Percentiles rank a stretch among this genome's conserved stretches.
Conservation (phyloP, 2,888 invertebrate genomes). For the Bedellia somnulentella region DNA sequence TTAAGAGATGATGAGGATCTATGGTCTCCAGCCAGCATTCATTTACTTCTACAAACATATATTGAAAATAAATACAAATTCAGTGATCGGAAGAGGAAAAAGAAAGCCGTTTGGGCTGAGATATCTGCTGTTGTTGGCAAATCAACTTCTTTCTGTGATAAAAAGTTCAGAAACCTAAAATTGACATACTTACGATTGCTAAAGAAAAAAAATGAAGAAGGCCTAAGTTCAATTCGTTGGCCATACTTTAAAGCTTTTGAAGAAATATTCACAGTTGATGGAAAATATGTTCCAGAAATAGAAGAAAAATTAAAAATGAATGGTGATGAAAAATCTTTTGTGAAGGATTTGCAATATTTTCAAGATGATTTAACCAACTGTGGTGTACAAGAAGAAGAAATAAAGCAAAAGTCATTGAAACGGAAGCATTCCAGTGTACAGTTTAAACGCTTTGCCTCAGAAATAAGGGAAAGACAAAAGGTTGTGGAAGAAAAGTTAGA, state of each 20-base stretch:
- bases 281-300: conserved; percentile 41
- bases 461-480: conserved; percentile 42
- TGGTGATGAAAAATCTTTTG: too few species aligned
- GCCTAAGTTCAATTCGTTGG: conserved; percentile 33
- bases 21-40: conserved; percentile 36
- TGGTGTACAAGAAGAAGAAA: conserved; percentile 21
- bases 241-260: conserved; percentile 47
- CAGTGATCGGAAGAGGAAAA: conserved; percentile 43
- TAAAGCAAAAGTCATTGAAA: conserved; percentile 23
- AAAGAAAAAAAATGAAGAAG: conserved; percentile 32
- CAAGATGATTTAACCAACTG: too few species aligned
- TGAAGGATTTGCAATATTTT: too few species aligned
- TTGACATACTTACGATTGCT: conserved; percentile 41
- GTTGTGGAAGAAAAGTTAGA: conserved; percentile 47
- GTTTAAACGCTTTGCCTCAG: conserved; percentile 36
- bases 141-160: conserved; percentile 42
- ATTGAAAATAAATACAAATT: conserved; percentile 40
- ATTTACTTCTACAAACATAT: conserved; percentile 30
- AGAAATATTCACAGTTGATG: conserved; percentile 37
- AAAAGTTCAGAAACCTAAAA: conserved; percentile 48
- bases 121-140: conserved; percentile 34
- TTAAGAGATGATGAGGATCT: conserved; percentile 39
- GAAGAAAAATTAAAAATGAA: conserved; percentile 27
- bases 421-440: conserved; percentile 36
- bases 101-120: conserved; percentile 45